Percentiles rank a stretch among this genome's conserved stretches.
phyloP scores from a whole-genome alignment of 2,888 invertebrate genomes.

The Maniola hyperantus region DNA sequence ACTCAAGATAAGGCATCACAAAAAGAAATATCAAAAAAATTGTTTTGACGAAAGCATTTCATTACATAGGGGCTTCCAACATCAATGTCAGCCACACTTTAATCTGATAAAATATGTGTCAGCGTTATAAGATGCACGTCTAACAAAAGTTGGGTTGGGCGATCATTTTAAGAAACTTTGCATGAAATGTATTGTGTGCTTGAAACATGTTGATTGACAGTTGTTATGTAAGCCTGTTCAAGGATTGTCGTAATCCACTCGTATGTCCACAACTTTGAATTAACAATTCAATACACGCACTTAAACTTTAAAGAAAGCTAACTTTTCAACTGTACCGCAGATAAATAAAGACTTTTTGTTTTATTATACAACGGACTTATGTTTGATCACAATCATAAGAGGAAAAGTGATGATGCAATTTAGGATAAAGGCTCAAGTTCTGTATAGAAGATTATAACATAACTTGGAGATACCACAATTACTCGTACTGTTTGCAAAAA shows the following conservation, averaged over 20 bases:
- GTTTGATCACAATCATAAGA: slow-evolving; percentile 14
- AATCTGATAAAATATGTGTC: slow-evolving; percentile 23
- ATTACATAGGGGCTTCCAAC: too few species aligned
- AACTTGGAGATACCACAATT: neutral
- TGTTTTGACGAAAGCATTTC: neutral
- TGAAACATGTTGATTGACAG: slow-evolving; percentile 18
- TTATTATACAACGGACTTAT: neutral
- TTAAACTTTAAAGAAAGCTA: neutral
- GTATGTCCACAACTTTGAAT: neutral
- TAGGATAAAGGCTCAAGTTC: neutral
- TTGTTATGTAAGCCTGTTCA: slow-evolving; percentile 8
- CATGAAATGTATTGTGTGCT: slow-evolving; percentile 17
- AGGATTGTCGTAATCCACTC: slow-evolving; percentile 11
- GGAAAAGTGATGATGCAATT: slow-evolving; percentile 10
- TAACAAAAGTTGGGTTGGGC: slow-evolving; percentile 16
- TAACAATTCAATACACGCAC: slow-evolving; percentile 14
- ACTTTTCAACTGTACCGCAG: neutral
- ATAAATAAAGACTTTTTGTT: neutral
- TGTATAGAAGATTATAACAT: neutral
- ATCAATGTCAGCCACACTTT: slow-evolving; percentile 15
- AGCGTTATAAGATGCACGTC: slow-evolving; percentile 15
- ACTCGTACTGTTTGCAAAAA: neutral
- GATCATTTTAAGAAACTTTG: slow-evolving; percentile 13
- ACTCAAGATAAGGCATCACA: neutral
- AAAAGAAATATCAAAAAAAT: neutral